Percentiles rank a stretch among this genome's conserved stretches.
These are phyloP conservation scores for Lepidocyrtoides sp. DNA, from an alignment of 2,888 invertebrate species.

Conservation along the genomic window DNA sequence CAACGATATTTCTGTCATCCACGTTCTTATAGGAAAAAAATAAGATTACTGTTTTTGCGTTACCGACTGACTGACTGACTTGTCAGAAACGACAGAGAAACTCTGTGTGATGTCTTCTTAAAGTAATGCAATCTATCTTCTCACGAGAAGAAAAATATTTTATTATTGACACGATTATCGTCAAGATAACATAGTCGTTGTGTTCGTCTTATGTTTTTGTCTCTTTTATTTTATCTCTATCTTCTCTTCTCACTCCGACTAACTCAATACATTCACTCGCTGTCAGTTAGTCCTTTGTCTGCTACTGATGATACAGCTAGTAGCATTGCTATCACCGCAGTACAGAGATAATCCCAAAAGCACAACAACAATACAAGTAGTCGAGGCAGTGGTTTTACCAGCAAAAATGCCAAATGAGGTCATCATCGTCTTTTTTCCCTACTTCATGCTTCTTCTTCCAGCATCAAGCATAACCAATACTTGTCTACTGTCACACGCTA, in stretches of 20 bases:
- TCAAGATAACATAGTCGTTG: too few species aligned
- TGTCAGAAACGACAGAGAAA: not conserved
- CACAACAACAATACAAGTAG: not conserved
- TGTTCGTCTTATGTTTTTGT: too few species aligned
- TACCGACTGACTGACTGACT: too few species aligned
- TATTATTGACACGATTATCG: not conserved
- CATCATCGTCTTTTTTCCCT: not conserved
- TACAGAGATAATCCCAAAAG: not conserved
- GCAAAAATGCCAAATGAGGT: slow-evolving; percentile 37
- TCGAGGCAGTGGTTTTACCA: not conserved
- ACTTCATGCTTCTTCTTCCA: slow-evolving; percentile 1
- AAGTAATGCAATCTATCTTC: not conserved
- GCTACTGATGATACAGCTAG: not conserved
- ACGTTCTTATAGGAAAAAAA: not conserved
- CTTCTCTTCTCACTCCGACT: not conserved
- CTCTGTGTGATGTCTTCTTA: not conserved
- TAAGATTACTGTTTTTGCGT: not conserved
- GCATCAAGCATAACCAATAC: not conserved
- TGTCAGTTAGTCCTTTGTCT: not conserved
- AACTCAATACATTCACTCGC: not conserved
- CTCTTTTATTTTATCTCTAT: not conserved
- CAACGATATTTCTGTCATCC: not conserved
- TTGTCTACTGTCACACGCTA: not conserved
- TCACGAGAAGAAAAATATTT: not conserved
- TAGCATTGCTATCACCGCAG: not conserved